phyloP scores from a whole-genome alignment of 2,888 invertebrate species.

The Lasioglossum lativentre region DNA sequence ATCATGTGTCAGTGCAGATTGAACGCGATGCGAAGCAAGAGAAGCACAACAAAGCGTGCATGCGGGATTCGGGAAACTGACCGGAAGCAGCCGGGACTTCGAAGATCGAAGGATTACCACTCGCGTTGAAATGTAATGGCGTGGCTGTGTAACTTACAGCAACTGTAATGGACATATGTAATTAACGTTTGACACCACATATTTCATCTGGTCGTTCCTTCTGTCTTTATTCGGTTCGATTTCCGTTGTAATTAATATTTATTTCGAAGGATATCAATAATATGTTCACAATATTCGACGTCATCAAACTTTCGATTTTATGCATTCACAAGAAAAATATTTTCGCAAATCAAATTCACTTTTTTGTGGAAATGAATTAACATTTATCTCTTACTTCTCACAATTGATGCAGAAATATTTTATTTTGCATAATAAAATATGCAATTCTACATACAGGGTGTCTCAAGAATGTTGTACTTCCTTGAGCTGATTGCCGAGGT shows the following conservation, averaged over 20 bases:
- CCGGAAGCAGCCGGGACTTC: background rate
- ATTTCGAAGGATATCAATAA: background rate
- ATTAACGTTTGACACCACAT: background rate
- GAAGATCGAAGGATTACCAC: background rate
- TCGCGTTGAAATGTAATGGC: background rate
- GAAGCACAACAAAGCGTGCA: slow-evolving; percentile 23
- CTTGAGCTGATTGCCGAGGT: too few relatives aligned
- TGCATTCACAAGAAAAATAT: too few relatives aligned
- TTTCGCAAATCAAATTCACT: too few relatives aligned
- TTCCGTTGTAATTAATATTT: background rate
- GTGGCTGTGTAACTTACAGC: too few relatives aligned
- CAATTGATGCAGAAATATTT: too few relatives aligned
- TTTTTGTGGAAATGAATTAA: too few relatives aligned
- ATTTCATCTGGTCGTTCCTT: background rate
- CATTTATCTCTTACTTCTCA: too few relatives aligned
- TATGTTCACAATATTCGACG: too few relatives aligned
- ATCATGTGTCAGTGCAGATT: slow-evolving; percentile 52
- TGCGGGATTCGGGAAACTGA: background rate
- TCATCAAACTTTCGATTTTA: too few relatives aligned
- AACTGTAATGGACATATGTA: background rate
- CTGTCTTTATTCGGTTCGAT: background rate
- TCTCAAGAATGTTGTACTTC: too few relatives aligned
- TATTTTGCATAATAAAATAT: too few relatives aligned
- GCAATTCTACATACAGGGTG: too few relatives aligned
- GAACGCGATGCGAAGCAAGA: slow-evolving; percentile 25